These are phyloP conservation scores for Lepidurus packardi DNA, from an alignment of 1,140 invertebrate genomes.

Conservation along the genomic window DNA sequence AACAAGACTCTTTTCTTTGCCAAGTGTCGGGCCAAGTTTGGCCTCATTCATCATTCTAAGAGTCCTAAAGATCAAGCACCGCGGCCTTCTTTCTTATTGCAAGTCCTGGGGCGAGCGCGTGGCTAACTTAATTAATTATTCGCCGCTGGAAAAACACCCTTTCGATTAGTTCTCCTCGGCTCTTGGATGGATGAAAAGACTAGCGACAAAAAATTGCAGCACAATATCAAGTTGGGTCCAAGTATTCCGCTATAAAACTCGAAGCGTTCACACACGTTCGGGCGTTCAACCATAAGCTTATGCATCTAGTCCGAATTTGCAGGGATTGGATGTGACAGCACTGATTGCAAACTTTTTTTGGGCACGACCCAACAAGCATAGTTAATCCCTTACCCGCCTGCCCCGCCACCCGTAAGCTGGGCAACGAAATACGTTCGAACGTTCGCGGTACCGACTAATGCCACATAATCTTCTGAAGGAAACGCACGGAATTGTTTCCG, in stretches of 20 bases:
- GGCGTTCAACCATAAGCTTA: background rate
- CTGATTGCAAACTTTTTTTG: background rate
- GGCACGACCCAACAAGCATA: background rate
- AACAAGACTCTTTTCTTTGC: background rate
- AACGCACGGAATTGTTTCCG: background rate
- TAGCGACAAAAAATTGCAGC: background rate
- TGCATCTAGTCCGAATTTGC: background rate
- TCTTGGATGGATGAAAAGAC: background rate
- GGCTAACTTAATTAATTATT: conserved; percentile 17
- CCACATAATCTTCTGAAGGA: background rate
- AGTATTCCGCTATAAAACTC: background rate
- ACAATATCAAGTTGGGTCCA: background rate
- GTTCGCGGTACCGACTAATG: background rate
- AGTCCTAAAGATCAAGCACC: background rate
- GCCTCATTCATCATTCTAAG: background rate
- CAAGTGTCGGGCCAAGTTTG: conserved; percentile 18
- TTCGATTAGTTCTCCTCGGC: background rate
- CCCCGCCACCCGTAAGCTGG: too few species aligned
- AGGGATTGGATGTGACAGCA: background rate
- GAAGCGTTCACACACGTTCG: background rate
- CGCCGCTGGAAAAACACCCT: background rate
- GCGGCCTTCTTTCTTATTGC: background rate
- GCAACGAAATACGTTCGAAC: background rate
- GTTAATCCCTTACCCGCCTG: too few species aligned
- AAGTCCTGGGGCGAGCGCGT: background rate